phyloP scores from a whole-genome alignment of 1,140 invertebrate genomes.

The Neelides sp. region DNA sequence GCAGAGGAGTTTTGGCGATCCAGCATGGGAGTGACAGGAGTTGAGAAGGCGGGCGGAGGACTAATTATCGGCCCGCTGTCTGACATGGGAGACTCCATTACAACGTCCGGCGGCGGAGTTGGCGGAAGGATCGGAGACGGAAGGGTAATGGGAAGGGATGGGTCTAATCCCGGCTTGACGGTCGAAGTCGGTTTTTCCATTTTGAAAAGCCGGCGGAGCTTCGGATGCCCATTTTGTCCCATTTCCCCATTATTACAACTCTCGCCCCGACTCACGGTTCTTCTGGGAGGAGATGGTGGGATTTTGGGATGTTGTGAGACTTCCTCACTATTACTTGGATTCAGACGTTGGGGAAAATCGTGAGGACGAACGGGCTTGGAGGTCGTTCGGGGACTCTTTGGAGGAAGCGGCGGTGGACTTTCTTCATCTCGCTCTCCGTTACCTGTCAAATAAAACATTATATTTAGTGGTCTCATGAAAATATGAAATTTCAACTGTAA shows the following conservation, averaged over 20 bases:
- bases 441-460: neutral
- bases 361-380: slow-evolving; percentile 26
- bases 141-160: slow-evolving; percentile 20
- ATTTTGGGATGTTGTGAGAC: slow-evolving; percentile 2
- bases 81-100: slow-evolving; percentile 30
- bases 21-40: slow-evolving; percentile 29
- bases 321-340: no score
- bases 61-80: slow-evolving; percentile 29
- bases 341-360: slow-evolving; percentile 30
- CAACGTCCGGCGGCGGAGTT: slow-evolving; percentile 25
- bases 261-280: neutral
- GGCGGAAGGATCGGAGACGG: slow-evolving; percentile 26
- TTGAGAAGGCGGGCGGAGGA: slow-evolving; percentile 29
- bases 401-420: slow-evolving; percentile 42
- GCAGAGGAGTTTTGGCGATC: slow-evolving; percentile 30
- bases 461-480: no score
- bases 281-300: slow-evolving; percentile 20
- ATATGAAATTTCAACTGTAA: no score
- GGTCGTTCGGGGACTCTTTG: slow-evolving; percentile 41
- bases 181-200: no score
- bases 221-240: no score
- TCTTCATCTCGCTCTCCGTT: slow-evolving; percentile 4
- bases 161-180: no score
- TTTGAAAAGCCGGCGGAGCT: no score
- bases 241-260: no score